Percentiles rank a stretch among this genome's conserved stretches.
Evolutionary conservation across 2,113 vertebrate species (phyloP).

Genomic region (Larimichthys crocea): DNA sequence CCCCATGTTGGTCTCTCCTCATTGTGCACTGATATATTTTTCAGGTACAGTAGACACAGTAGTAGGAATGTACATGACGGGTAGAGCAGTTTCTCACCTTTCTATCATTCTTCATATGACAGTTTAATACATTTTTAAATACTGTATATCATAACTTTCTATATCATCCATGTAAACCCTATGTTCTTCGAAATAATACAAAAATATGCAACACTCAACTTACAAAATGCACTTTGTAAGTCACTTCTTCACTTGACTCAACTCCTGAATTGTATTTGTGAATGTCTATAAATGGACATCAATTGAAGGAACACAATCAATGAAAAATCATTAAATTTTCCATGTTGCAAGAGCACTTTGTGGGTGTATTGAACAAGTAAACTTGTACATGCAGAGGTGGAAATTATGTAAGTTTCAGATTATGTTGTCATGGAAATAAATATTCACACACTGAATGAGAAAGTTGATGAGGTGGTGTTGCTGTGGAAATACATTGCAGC

Average conservation of each 20-base stretch:
- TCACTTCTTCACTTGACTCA: neutral
- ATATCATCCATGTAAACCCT: neutral
- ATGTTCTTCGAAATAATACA: neutral
- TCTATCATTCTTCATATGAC: neutral
- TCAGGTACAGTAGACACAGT: neutral
- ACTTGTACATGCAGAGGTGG: neutral
- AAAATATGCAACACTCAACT: neutral
- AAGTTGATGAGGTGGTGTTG: neutral
- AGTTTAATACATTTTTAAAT: too few relatives aligned
- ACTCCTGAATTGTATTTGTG: too few relatives aligned
- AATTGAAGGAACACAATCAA: neutral
- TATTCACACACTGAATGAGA: neutral
- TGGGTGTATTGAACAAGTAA: too few relatives aligned
- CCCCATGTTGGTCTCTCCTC: too few relatives aligned
- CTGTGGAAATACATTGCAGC: neutral
- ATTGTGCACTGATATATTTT: neutral
- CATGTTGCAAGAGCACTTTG: neutral
- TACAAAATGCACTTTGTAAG: neutral
- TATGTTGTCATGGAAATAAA: slow-evolving; percentile 1
- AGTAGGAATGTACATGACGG: neutral
- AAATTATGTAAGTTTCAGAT: neutral
- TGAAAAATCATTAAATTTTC: neutral
- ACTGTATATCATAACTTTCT: too few relatives aligned
- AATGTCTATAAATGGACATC: neutral
- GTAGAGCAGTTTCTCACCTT: neutral